Percentiles rank a stretch among this genome's conserved stretches.
These are phyloP conservation scores for Nebria brevicollis DNA, from an alignment of 2,888 invertebrate genomes.

Conservation along the genomic window DNA sequence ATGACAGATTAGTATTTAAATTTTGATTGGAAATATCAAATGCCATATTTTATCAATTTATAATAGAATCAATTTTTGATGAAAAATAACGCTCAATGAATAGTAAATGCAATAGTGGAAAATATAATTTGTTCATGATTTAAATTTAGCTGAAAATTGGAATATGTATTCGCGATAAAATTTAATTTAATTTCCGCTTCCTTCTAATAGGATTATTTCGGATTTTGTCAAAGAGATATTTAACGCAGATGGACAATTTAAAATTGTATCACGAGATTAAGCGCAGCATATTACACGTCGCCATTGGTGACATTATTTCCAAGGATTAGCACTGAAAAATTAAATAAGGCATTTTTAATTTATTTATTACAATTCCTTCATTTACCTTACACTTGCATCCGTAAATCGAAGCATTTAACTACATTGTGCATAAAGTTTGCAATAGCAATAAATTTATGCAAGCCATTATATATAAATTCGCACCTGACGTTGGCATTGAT, in stretches of 20 bases:
- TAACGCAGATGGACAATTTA: slow-evolving; percentile 30
- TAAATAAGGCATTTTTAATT: neutral
- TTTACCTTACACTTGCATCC: neutral
- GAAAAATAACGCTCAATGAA: neutral
- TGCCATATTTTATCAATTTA: neutral
- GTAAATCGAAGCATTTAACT: no score
- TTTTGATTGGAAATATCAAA: neutral
- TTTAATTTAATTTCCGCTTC: slow-evolving; percentile 31
- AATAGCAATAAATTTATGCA: neutral
- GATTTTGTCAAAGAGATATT: slow-evolving; percentile 29
- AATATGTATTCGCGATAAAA: slow-evolving; percentile 24
- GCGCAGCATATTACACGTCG: neutral
- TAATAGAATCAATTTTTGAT: neutral
- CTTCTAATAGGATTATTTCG: slow-evolving; percentile 38
- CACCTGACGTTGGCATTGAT: neutral
- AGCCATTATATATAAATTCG: neutral
- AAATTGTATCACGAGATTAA: neutral
- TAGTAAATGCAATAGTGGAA: neutral
- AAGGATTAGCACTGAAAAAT: neutral
- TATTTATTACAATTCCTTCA: neutral
- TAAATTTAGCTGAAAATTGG: slow-evolving; percentile 25
- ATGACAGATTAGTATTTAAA: neutral
- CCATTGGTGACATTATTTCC: neutral
- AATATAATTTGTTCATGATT: neutral
- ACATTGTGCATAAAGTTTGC: no score